Evolutionary conservation across 2,797 vertebrate genomes (phyloP).

Genomic region (Pangasius krempfi): DNA sequence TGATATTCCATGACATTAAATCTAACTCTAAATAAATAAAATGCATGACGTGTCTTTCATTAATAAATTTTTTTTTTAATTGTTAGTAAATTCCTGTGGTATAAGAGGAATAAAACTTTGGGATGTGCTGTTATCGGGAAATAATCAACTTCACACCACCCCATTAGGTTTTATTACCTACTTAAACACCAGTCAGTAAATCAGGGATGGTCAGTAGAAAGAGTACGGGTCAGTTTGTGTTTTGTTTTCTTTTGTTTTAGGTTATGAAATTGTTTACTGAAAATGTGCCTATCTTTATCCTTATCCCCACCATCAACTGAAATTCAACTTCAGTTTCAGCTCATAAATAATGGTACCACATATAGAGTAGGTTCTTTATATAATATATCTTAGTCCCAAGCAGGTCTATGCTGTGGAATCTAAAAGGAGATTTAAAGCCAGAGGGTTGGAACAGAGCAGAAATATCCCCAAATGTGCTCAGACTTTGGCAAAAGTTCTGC

Average conservation of each 20-base stretch:
- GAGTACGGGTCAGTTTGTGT: neutral
- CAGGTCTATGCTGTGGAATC: neutral
- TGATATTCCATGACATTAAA: neutral
- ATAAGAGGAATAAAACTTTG: neutral
- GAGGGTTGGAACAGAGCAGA: neutral
- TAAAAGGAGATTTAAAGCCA: neutral
- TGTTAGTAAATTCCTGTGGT: neutral
- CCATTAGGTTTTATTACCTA: neutral
- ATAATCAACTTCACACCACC: neutral
- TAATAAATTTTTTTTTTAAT: no score
- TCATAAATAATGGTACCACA: slow-evolving; percentile 12
- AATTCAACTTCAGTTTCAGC: neutral
- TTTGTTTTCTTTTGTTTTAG: neutral
- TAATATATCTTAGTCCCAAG: neutral
- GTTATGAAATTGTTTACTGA: neutral
- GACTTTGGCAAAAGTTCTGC: neutral
- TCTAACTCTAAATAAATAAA: neutral
- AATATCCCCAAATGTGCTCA: neutral
- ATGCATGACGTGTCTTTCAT: neutral
- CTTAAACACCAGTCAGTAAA: neutral
- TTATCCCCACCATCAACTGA: slow-evolving; percentile 18
- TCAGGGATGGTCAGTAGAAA: neutral
- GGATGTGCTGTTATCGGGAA: neutral
- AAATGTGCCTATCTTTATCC: slow-evolving; percentile 14
- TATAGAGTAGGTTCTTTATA: neutral